Evolutionary conservation across 1,140 invertebrate species (phyloP).

Genomic region (Aphis craccivora): DNA sequence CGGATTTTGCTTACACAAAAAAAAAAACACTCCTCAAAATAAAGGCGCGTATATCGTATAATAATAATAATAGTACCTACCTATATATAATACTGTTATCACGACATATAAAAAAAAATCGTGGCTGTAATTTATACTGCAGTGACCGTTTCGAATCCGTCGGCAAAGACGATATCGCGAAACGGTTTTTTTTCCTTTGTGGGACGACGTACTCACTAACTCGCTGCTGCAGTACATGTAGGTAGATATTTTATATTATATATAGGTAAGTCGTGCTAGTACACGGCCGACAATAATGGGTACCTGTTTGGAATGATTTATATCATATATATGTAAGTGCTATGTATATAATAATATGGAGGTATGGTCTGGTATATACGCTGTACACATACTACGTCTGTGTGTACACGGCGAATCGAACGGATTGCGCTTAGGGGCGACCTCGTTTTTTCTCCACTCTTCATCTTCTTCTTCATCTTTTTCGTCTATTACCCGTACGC

Average conservation of each 20-base stretch:
- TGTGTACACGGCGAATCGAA: background rate
- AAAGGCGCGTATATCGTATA: background rate
- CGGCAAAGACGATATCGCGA: background rate
- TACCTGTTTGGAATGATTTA: slow-evolving; percentile 37
- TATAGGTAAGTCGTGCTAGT: background rate
- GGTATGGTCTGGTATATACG: background rate
- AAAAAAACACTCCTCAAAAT: background rate
- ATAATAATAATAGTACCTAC: background rate
- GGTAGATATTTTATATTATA: background rate
- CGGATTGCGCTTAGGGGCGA: background rate
- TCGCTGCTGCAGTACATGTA: background rate
- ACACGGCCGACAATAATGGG: slow-evolving; percentile 2
- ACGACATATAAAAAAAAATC: background rate
- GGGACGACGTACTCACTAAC: background rate
- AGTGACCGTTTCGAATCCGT: background rate
- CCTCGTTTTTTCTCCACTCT: background rate
- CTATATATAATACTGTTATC: background rate
- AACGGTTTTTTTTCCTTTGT: slow-evolving; percentile 3
- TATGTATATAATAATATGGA: background rate
- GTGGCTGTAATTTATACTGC: background rate
- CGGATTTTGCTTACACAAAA: background rate
- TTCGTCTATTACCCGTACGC: background rate
- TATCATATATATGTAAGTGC: background rate
- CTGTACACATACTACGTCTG: background rate
- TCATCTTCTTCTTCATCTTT: background rate